Evolutionary conservation across 1,140 invertebrate species (phyloP).

Genomic region (Temnothorax longispinosus): DNA sequence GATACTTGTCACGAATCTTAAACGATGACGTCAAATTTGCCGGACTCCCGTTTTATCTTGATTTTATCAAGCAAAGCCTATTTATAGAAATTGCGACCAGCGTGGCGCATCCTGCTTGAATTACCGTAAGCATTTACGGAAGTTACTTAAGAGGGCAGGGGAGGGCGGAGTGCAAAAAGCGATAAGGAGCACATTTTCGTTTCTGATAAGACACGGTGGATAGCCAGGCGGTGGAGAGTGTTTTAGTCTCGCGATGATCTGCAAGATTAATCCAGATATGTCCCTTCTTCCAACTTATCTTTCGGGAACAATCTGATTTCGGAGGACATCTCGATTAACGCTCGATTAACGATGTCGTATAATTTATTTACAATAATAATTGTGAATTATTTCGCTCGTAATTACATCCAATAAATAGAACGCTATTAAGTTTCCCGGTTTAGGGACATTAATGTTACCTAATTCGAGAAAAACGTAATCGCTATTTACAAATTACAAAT

Average conservation of each 20-base stretch:
- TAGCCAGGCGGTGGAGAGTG: background rate
- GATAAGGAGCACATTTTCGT: slow-evolving; percentile 15
- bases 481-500: background rate
- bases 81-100: slow-evolving; percentile 47
- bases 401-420: slow-evolving; percentile 33
- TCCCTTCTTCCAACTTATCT: background rate
- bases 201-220: background rate
- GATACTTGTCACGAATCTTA: background rate
- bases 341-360: background rate
- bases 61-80: slow-evolving; percentile 42
- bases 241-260: slow-evolving; percentile 7
- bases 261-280: slow-evolving; percentile 1
- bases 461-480: background rate
- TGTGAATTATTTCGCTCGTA: slow-evolving; percentile 13
- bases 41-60: background rate
- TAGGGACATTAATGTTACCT: background rate
- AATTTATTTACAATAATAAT: slow-evolving; percentile 26
- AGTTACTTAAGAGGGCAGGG: background rate
- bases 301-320: background rate
- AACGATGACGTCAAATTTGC: background rate
- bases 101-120: slow-evolving; percentile 1
- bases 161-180: background rate
- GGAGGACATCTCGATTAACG: background rate
- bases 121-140: slow-evolving; percentile 16
- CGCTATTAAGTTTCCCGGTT: slow-evolving; percentile 12